Conservation (phyloP, 1,140 invertebrate genomes). For the Brachystomella parvula region DNA sequence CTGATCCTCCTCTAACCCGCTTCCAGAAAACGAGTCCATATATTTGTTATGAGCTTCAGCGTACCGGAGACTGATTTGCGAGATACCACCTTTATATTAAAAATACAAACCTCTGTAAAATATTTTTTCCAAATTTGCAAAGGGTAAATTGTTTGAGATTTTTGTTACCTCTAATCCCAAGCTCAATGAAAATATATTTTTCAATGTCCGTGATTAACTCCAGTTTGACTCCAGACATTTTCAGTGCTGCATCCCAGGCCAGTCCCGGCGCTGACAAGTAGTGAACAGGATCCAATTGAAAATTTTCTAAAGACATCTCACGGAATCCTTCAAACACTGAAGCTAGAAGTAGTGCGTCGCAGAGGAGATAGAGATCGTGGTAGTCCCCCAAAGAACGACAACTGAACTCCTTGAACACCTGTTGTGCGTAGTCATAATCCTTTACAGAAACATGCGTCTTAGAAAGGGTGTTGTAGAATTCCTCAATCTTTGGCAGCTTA, state of each 20-base stretch:
- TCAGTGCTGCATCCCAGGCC: slow-evolving; percentile 38
- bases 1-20: slow-evolving; percentile 6
- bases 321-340: slow-evolving; percentile 41
- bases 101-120: not conserved
- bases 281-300: slow-evolving; percentile 37
- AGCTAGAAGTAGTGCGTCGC: slow-evolving; percentile 32
- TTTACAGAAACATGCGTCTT: not conserved
- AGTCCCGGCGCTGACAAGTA: slow-evolving; percentile 40
- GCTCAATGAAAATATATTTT: slow-evolving; percentile 39
- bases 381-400: slow-evolving; percentile 38
- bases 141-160: not conserved
- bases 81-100: slow-evolving; percentile 27
- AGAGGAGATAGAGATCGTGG: slow-evolving; percentile 39
- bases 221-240: slow-evolving; percentile 26
- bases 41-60: slow-evolving; percentile 35
- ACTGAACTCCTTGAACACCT: slow-evolving; percentile 38
- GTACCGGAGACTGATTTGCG: slow-evolving; percentile 29
- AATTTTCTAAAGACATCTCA: slow-evolving; percentile 15
- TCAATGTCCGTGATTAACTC: slow-evolving; percentile 38
- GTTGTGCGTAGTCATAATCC: slow-evolving; percentile 38
- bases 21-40: slow-evolving; percentile 17
- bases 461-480: slow-evolving; percentile 26
- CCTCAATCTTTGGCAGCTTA: slow-evolving; percentile 22
- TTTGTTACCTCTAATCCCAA: slow-evolving; percentile 9
- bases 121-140: not conserved